Evolutionary conservation across 2,113 vertebrate species (phyloP).

Genomic region (Pseudorhombus dupliciocellatus): DNA sequence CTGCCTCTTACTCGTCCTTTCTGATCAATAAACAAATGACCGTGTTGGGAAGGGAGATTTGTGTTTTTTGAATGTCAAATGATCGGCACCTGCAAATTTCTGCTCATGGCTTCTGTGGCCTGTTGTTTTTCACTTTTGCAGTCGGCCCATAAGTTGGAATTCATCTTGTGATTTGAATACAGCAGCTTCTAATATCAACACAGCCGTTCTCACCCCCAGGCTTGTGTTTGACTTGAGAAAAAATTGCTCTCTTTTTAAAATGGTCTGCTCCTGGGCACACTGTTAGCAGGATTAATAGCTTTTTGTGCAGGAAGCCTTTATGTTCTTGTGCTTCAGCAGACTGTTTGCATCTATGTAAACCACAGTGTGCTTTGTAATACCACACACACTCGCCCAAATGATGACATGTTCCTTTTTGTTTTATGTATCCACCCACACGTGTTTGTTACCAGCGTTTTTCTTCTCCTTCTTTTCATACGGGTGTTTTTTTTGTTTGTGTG

Average conservation of each 20-base stretch:
- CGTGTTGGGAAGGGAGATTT: conserved; percentile 4
- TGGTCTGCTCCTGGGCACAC: not conserved
- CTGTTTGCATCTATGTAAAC: conserved; percentile 23
- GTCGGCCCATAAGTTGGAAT: conserved; percentile 36
- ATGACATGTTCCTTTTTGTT: conserved; percentile 34
- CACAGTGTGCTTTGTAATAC: conserved; percentile 44
- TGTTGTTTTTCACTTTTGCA: conserved; percentile 22
- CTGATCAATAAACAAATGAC: conserved; percentile 71
- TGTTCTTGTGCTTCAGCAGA: not conserved
- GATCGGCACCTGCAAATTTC: conserved; percentile 36
- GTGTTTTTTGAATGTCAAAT: conserved; percentile 48
- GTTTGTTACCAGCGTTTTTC: conserved; percentile 21
- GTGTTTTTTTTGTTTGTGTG: conserved; percentile 35
- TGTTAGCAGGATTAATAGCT: conserved; percentile 31
- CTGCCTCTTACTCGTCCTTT: conserved; percentile 37
- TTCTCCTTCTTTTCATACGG: conserved; percentile 16
- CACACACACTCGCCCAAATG: conserved; percentile 4
- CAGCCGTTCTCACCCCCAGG: not conserved
- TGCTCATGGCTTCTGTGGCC: not conserved
- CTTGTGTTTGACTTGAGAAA: conserved; percentile 24
- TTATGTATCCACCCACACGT: conserved; percentile 45
- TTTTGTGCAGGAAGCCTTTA: conserved; percentile 17
- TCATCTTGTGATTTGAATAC: conserved; percentile 48
- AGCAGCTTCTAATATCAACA: conserved; percentile 42
- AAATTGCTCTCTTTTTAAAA: conserved; percentile 29